phyloP scores from a whole-genome alignment of 2,113 vertebrate genomes.

The Propithecus coquereli region DNA sequence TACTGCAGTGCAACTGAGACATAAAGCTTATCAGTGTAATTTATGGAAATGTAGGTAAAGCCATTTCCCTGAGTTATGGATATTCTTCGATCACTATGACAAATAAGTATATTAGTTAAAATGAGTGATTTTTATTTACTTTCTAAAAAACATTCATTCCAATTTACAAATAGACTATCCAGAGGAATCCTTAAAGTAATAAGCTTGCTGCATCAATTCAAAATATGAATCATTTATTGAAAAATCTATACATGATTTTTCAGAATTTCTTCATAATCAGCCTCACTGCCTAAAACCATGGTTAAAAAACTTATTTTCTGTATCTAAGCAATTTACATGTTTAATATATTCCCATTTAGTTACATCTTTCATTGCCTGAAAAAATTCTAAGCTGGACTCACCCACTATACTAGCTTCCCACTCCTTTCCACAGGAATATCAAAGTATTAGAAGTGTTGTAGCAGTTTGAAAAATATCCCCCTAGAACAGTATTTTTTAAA shows the following conservation, averaged over 20 bases:
- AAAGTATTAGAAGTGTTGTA: neutral
- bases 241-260: constrained; percentile 31
- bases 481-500: neutral
- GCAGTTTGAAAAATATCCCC: neutral
- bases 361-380: neutral
- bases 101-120: constrained; percentile 22
- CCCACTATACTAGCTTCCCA: neutral
- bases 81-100: neutral
- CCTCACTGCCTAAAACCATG: neutral
- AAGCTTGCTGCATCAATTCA: neutral
- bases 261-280: constrained; percentile 10
- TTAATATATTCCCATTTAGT: neutral
- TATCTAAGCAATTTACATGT: neutral
- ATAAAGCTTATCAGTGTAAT: neutral
- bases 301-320: constrained; percentile 27
- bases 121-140: neutral
- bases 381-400: neutral
- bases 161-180: neutral
- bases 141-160: constrained; percentile 21
- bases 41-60: neutral
- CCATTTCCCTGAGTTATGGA: neutral
- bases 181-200: constrained; percentile 9
- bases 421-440: neutral
- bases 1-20: neutral
- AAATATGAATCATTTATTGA: neutral